Conservation (phyloP, 2,113 vertebrate genomes). For the Paratilapia polleni region DNA sequence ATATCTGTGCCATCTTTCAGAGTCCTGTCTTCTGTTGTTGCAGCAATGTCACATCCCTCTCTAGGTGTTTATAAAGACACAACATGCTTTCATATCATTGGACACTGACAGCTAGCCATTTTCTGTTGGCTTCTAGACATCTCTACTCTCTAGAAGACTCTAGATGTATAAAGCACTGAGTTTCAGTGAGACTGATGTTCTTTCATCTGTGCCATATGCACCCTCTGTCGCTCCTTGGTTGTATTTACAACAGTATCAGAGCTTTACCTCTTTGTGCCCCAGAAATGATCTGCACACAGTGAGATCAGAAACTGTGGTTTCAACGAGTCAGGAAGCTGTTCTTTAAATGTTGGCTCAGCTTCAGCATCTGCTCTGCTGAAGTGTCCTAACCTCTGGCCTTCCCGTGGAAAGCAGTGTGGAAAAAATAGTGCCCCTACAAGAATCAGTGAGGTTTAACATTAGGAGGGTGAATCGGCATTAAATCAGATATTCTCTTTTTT, state of each 20-base stretch:
- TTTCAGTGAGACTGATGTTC: slow-evolving; percentile 37
- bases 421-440: not conserved
- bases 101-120: slow-evolving; percentile 19
- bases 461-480: slow-evolving; percentile 7
- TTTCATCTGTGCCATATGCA: slow-evolving; percentile 38
- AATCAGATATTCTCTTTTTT: slow-evolving; percentile 18
- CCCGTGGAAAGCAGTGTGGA: slow-evolving; percentile 13
- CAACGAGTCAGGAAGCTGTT: not conserved
- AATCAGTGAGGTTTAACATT: not conserved
- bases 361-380: slow-evolving; percentile 15
- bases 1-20: slow-evolving; percentile 49
- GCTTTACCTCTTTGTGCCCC: slow-evolving; percentile 51
- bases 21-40: slow-evolving; percentile 24
- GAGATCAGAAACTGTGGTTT: slow-evolving; percentile 1
- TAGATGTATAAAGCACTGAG: slow-evolving; percentile 34
- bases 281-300: slow-evolving; percentile 39
- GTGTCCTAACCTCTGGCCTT: slow-evolving; percentile 16
- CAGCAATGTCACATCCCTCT: slow-evolving; percentile 16
- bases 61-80: slow-evolving; percentile 37
- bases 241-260: slow-evolving; percentile 37
- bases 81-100: slow-evolving; percentile 45
- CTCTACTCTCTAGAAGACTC: slow-evolving; percentile 1
- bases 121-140: slow-evolving; percentile 20
- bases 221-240: slow-evolving; percentile 21
- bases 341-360: not conserved